These are phyloP conservation scores for Chromobotia macracanthus DNA, from an alignment of 2,797 vertebrate species.

Conservation along the genomic window DNA sequence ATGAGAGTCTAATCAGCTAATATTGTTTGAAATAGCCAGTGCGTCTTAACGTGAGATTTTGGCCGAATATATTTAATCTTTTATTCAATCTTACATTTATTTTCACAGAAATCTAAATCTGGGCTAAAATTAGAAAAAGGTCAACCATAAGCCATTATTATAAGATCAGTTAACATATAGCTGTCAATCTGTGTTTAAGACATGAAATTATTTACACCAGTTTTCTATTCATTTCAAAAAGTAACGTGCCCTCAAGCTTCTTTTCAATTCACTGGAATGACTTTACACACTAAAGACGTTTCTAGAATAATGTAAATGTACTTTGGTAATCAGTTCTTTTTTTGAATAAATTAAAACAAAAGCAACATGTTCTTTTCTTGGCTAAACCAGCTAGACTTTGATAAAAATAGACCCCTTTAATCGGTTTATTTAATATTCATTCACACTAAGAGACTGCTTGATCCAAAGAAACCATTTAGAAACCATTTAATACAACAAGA, in stretches of 20 bases:
- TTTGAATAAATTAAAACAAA: conserved; percentile 59
- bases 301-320: conserved; percentile 72
- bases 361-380: conserved; percentile 58
- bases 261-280: conserved; percentile 73
- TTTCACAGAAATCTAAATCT: too few relatives aligned
- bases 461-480: conserved; percentile 66
- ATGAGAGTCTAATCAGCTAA: too few relatives aligned
- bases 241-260: conserved; percentile 52
- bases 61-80: too few relatives aligned
- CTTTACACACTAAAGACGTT: conserved; percentile 58
- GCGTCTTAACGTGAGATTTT: too few relatives aligned
- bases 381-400: conserved; percentile 62
- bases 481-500: conserved; percentile 58
- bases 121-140: not conserved
- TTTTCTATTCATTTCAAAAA: conserved; percentile 6
- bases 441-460: conserved; percentile 69
- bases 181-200: conserved; percentile 58
- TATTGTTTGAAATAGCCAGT: too few relatives aligned
- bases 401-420: conserved; percentile 73
- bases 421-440: conserved; percentile 62
- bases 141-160: not conserved
- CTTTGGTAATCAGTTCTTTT: conserved; percentile 74
- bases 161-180: conserved; percentile 33
- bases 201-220: too few relatives aligned
- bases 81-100: too few relatives aligned